These are phyloP conservation scores for Diadema setosum DNA, from an alignment of 35 echinoderm and acorn worm species.

Conservation along the genomic window DNA sequence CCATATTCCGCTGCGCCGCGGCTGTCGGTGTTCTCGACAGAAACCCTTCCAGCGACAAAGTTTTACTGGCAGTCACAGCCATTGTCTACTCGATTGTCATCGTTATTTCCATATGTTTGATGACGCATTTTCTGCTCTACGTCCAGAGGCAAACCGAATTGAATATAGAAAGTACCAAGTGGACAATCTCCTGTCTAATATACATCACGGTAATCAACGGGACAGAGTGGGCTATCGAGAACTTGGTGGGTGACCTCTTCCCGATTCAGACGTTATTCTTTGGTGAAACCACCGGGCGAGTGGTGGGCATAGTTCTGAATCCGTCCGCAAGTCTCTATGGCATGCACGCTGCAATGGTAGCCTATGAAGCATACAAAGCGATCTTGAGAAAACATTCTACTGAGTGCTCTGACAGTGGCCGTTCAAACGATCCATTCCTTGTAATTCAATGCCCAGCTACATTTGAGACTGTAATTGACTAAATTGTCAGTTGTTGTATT, in stretches of 20 bases:
- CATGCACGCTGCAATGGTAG: neutral
- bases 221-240: neutral
- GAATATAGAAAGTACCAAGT: neutral
- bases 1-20: neutral
- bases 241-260: neutral
- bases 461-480: too few relatives aligned
- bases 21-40: neutral
- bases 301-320: neutral
- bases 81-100: neutral
- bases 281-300: neutral
- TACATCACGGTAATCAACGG: neutral
- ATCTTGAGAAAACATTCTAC: too few relatives aligned
- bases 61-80: neutral
- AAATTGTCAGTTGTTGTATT: too few relatives aligned
- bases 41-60: neutral
- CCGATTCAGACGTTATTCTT: neutral
- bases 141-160: neutral
- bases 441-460: too few relatives aligned
- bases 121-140: neutral
- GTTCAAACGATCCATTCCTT: too few relatives aligned
- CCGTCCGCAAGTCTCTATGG: neutral
- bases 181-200: neutral
- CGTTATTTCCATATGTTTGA: neutral
- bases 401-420: too few relatives aligned
- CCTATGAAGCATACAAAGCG: neutral